A percentile compares a stretch with the other conserved stretches of the same genome.
These are phyloP conservation scores for Ctenicera cuprea DNA, from an alignment of 2,888 invertebrate genomes.

Conservation along the genomic window DNA sequence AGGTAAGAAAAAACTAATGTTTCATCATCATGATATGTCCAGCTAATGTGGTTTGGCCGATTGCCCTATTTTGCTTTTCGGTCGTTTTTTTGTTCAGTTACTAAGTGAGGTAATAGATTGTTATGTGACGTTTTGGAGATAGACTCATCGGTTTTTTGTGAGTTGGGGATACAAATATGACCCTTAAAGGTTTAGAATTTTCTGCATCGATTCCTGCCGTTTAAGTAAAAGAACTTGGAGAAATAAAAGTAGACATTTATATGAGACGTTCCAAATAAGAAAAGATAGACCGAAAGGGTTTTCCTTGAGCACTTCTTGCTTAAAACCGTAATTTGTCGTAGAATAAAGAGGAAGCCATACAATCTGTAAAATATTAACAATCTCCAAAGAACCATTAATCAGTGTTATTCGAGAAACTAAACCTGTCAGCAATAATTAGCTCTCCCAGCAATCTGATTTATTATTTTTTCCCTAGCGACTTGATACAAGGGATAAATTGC, in stretches of 20 bases:
- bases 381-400: constrained; percentile 45
- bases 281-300: not conserved
- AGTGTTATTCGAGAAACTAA: constrained; percentile 45
- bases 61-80: not conserved
- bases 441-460: constrained; percentile 50
- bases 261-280: no score
- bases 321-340: constrained; percentile 2
- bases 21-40: not conserved
- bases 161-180: no score
- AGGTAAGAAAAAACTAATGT: constrained; percentile 75
- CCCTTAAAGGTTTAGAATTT: no score
- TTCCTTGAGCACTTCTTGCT: not conserved
- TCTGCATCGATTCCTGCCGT: no score
- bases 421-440: constrained; percentile 53
- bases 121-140: no score
- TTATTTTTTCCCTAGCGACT: constrained; percentile 54
- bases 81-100: not conserved
- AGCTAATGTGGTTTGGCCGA: not conserved
- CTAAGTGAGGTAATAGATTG: no score
- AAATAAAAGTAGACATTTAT: no score
- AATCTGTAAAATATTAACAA: constrained; percentile 32
- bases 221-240: no score
- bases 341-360: constrained; percentile 20
- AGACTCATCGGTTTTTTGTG: no score
- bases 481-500: constrained; percentile 54